Conservation (phyloP, 1,140 invertebrate species). For the Bombus soroeensis region DNA sequence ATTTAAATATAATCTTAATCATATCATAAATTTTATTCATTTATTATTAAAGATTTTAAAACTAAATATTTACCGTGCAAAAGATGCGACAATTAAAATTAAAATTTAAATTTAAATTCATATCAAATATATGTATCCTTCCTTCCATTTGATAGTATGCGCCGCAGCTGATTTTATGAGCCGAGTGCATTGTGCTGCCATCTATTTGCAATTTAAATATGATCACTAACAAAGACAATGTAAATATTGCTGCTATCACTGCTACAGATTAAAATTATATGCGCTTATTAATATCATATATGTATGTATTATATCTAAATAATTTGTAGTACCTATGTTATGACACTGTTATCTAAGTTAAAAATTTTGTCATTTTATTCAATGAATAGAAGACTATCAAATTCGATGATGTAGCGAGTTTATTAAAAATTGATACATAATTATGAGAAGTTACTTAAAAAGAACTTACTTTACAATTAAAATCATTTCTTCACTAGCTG, state of each 20-base stretch:
- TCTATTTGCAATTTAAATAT: conserved; percentile 13
- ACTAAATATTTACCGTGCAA: neutral
- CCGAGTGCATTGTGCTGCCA: conserved; percentile 15
- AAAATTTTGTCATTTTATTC: neutral
- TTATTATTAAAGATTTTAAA: neutral
- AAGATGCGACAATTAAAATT: neutral
- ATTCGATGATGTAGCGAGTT: neutral
- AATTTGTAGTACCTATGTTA: neutral
- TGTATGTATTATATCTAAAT: neutral
- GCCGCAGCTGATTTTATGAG: neutral
- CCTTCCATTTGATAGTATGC: neutral
- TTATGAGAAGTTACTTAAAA: neutral
- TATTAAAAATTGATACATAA: neutral
- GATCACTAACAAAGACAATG: neutral
- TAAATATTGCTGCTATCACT: neutral
- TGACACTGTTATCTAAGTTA: neutral
- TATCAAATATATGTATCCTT: neutral
- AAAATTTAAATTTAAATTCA: conserved; percentile 31
- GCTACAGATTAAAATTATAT: neutral
- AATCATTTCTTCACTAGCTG: neutral
- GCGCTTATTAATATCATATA: neutral
- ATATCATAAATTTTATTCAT: neutral
- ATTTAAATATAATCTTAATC: neutral
- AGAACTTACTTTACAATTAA: neutral
- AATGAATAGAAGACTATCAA: neutral